Conservation (phyloP, 2,113 vertebrate genomes). For the Sinocyclocheilus anophthalmus region DNA sequence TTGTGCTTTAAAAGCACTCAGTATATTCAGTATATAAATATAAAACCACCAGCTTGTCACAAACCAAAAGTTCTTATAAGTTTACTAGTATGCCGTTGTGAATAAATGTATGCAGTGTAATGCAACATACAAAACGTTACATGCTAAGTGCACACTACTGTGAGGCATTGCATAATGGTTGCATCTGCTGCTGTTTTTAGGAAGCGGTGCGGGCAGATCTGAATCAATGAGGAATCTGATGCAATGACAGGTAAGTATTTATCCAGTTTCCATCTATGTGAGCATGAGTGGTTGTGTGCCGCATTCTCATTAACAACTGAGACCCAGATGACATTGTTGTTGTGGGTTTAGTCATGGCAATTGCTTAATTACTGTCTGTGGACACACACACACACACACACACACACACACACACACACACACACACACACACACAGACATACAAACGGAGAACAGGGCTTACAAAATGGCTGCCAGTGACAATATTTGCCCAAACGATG, state of each 20-base stretch:
- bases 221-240: slow-evolving; percentile 30
- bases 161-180: neutral
- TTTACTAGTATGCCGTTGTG: neutral
- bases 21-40: neutral
- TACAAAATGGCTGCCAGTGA: slow-evolving; percentile 14
- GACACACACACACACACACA: too few relatives aligned
- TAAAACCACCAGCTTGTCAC: neutral
- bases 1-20: neutral
- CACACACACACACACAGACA: neutral
- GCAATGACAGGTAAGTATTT: slow-evolving; percentile 29
- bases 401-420: too few relatives aligned
- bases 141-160: neutral
- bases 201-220: neutral
- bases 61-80: neutral
- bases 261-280: slow-evolving; percentile 13
- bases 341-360: neutral
- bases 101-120: neutral
- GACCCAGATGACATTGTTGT: slow-evolving; percentile 26
- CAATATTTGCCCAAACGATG: neutral
- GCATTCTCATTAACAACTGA: slow-evolving; percentile 2
- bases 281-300: neutral
- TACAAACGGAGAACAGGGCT: neutral
- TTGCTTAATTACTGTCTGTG: neutral
- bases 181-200: neutral
- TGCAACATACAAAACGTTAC: slow-evolving; percentile 14